Conservation (phyloP, 1,140 invertebrate species). For the Plectrocnemia conspersa region DNA sequence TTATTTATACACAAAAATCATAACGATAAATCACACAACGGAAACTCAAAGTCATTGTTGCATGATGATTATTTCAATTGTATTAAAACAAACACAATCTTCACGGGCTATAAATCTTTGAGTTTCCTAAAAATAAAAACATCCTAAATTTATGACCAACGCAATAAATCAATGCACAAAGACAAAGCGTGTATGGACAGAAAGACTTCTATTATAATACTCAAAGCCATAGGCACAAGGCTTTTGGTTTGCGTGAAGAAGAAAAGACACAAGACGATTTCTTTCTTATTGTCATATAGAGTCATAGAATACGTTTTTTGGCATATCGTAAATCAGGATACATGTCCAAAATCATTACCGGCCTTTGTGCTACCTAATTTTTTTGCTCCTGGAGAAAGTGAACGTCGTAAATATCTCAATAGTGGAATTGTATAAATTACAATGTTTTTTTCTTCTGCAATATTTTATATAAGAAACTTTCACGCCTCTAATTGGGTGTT, state of each 20-base stretch:
- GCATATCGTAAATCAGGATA: constrained; percentile 1
- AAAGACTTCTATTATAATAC: neutral
- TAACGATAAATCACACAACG: too few relatives aligned
- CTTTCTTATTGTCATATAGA: too few relatives aligned
- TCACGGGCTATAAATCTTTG: constrained; percentile 18
- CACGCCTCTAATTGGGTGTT: too few relatives aligned
- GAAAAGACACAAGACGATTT: constrained; percentile 1
- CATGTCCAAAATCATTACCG: neutral
- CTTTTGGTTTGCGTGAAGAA: neutral
- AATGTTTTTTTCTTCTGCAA: too few relatives aligned
- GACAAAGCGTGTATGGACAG: constrained; percentile 9
- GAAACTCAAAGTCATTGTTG: too few relatives aligned
- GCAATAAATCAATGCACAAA: constrained; percentile 19
- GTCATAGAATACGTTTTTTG: too few relatives aligned
- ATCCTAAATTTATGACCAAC: constrained; percentile 12
- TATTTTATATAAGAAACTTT: too few relatives aligned
- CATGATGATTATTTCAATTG: constrained; percentile 4
- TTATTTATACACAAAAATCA: too few relatives aligned
- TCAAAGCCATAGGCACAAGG: neutral
- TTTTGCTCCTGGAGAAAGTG: too few relatives aligned
- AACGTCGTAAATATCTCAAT: too few relatives aligned
- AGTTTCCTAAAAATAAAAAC: constrained; percentile 4
- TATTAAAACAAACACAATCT: constrained; percentile 22
- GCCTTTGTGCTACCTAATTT: too few relatives aligned
- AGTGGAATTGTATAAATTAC: too few relatives aligned